These are phyloP conservation scores for Elgaria multicarinata DNA, from an alignment of 2,113 vertebrate species.

Conservation along the genomic window DNA sequence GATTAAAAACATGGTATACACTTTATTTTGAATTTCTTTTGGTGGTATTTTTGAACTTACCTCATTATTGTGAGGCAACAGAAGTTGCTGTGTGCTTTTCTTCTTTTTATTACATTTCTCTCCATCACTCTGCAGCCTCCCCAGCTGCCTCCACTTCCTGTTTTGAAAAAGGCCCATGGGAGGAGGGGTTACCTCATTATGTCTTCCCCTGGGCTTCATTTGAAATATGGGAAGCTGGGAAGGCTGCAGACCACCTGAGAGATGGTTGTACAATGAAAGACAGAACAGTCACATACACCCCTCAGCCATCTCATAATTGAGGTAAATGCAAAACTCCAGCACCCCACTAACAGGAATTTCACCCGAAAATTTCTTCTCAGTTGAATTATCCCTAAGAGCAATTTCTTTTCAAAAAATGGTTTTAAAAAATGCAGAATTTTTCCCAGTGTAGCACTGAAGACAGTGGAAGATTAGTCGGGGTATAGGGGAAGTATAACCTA, in stretches of 20 bases:
- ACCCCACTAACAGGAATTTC: too few relatives aligned
- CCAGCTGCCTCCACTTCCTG: neutral
- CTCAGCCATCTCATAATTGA: neutral
- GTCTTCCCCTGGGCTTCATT: neutral
- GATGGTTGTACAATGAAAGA: neutral
- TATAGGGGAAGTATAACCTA: neutral
- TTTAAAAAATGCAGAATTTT: too few relatives aligned
- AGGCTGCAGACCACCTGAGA: neutral
- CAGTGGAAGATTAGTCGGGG: neutral
- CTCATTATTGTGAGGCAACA: too few relatives aligned
- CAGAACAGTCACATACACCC: neutral
- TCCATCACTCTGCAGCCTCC: neutral
- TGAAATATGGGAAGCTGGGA: neutral
- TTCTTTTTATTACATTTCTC: neutral
- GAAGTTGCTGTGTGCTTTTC: too few relatives aligned
- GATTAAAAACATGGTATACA: too few relatives aligned
- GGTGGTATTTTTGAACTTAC: neutral
- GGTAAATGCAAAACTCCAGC: too few relatives aligned
- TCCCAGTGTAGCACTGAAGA: neutral
- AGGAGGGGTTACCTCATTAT: neutral
- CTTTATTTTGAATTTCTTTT: neutral
- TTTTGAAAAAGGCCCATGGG: neutral
- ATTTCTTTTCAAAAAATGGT: too few relatives aligned
- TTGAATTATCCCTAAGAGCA: too few relatives aligned
- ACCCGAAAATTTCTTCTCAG: too few relatives aligned